phyloP scores from a whole-genome alignment of 2,113 vertebrate genomes.

The Mus pahari region DNA sequence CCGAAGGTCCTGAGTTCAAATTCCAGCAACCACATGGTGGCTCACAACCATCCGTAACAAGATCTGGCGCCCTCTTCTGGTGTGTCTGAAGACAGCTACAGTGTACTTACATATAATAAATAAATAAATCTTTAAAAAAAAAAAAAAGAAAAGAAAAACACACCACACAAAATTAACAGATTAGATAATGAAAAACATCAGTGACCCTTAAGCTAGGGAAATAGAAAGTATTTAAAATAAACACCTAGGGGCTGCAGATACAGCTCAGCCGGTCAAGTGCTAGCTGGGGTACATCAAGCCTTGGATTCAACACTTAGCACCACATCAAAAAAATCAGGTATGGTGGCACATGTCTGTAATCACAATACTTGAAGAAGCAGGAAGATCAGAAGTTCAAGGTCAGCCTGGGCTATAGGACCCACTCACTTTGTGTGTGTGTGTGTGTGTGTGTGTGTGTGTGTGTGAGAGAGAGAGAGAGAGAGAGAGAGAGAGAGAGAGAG shows the following conservation, averaged over 20 bases:
- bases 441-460: background rate
- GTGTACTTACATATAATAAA: too few relatives aligned
- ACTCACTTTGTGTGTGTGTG: background rate
- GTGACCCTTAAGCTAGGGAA: background rate
- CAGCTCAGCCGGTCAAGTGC: background rate
- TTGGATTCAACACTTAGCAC: background rate
- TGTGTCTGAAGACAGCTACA: too few relatives aligned
- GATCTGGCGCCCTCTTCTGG: too few relatives aligned
- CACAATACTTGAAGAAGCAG: background rate
- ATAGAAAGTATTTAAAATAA: constrained; percentile 48
- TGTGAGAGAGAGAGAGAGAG: background rate
- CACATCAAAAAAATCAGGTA: background rate
- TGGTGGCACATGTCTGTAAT: background rate
- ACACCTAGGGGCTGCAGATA: background rate
- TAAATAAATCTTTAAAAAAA: too few relatives aligned
- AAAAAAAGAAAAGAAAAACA: too few relatives aligned
- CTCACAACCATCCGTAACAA: too few relatives aligned
- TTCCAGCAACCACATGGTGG: too few relatives aligned
- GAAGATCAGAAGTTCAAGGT: background rate
- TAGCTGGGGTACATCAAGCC: background rate
- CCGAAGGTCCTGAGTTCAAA: too few relatives aligned
- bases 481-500: too few relatives aligned
- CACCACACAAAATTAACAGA: background rate
- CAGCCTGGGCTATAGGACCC: background rate
- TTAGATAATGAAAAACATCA: background rate